Conservation (phyloP, 2,113 vertebrate genomes). For the Phrynocephalus versicolor region DNA sequence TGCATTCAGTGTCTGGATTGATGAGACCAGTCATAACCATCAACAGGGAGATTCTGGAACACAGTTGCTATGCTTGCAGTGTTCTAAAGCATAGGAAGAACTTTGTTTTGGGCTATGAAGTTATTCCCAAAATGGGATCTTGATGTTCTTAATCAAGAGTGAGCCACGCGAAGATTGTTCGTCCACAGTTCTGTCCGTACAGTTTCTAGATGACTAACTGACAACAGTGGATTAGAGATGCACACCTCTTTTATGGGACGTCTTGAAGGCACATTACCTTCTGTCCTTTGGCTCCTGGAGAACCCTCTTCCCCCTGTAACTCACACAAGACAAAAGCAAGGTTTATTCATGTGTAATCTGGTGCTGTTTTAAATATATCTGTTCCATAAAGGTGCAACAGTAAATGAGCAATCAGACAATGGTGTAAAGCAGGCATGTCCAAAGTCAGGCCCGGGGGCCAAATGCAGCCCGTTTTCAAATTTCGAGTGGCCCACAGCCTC, state of each 20-base stretch:
- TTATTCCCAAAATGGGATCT: background rate
- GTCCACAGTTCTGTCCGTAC: background rate
- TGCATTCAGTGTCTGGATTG: background rate
- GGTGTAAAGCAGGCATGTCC: too few species aligned
- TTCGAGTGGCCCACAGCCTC: too few species aligned
- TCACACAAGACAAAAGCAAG: background rate
- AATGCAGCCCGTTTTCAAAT: too few species aligned
- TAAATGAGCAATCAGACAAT: background rate
- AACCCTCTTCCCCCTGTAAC: slow-evolving; percentile 13
- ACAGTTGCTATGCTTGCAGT: background rate
- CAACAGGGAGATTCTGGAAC: background rate
- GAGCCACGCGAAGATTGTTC: background rate
- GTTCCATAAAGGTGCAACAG: background rate
- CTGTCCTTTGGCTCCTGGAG: background rate
- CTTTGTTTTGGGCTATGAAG: background rate
- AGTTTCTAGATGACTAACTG: background rate
- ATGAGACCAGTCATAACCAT: background rate
- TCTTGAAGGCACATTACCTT: slow-evolving; percentile 1
- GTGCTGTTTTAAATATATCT: background rate
- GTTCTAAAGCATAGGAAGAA: background rate
- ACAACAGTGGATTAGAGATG: background rate
- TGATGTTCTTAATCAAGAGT: background rate
- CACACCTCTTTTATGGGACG: background rate
- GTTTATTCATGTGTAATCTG: background rate
- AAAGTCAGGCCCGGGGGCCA: too few species aligned